Base-by-base conservation (phyloP, 2,113 vertebrate species). In the Sylvicapra grimmia region DNA sequence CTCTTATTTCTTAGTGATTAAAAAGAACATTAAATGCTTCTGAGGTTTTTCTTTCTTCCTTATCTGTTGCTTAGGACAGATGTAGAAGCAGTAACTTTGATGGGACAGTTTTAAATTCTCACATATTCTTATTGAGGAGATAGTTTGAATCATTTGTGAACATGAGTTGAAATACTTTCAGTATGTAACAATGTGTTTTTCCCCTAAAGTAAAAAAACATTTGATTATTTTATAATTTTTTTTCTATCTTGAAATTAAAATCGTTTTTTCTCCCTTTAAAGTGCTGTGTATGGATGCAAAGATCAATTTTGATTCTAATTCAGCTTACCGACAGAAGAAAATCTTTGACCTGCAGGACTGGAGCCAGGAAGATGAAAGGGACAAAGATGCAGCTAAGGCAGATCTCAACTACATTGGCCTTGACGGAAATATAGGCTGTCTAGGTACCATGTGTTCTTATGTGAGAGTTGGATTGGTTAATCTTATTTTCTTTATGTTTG, bases 271-370 rank as follows among this genome's bases (percentile, higher is more conserved):
- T 82, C 58, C 58, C 92, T 94, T 95, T n/a, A 89, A 98, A 99
- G 99, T 99, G 86, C 99, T 99, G 98, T 99, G 99, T 98, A 99
- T 99, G 99, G 99, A 99, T 90, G 99, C 99, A 94, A 99, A 99
- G 98, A 99, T 99, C 98, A 99, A 99, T 98, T 99, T 99, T 95
- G 99, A 99, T 98, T 99, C 99, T 87, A 99, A 99, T 93, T 99
- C 99, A 15, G 99, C 98, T 4, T 99, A 99, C 98, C 99, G 99
- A 10, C 99, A 99, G 98, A 99, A 99, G 98, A 99, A 99, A 98
- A 99, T 99, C 97, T 99, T 99, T 90, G 99, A 98, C 54, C 97
- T 99, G 98, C 99, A 99, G 96, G 99, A 99, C 98, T 99, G 99
- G 99, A 99, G 98, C n/a, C 99, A 99, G 98, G 99, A 99, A 98